A percentile compares a stretch with the other conserved stretches of the same genome.
phyloP scores from a whole-genome alignment of 1,140 invertebrate species.

The Papilio machaon region DNA sequence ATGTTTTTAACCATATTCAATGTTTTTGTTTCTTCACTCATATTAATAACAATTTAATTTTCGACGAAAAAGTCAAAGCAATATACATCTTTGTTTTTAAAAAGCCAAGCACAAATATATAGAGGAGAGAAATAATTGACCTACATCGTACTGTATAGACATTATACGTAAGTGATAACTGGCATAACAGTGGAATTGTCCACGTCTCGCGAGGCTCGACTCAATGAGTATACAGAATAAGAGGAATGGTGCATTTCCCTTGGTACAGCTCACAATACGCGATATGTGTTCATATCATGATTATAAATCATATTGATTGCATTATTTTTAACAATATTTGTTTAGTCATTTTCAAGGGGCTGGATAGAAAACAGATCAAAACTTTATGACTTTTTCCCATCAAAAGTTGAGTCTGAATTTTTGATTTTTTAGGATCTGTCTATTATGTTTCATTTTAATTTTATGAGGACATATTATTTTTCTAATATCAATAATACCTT shows the following conservation, averaged over 20 bases:
- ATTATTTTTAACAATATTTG: background rate
- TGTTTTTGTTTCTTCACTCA: background rate
- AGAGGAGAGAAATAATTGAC: background rate
- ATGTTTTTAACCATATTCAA: background rate
- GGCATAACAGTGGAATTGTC: constrained; percentile 19
- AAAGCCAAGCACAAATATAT: background rate
- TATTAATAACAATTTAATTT: too few relatives aligned
- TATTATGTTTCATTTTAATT: too few relatives aligned
- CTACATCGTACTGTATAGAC: background rate
- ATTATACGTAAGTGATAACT: constrained; percentile 8
- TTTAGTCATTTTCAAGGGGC: background rate
- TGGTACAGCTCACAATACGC: background rate
- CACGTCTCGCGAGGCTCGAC: constrained; percentile 9
- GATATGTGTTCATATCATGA: background rate
- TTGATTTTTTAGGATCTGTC: background rate
- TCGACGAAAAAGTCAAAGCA: background rate
- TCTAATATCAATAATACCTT: too few relatives aligned
- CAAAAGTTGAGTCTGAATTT: background rate
- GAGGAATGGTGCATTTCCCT: constrained; percentile 17
- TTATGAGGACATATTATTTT: background rate
- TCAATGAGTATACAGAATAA: background rate
- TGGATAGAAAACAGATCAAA: background rate
- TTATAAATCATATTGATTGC: background rate
- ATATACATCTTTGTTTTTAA: background rate
- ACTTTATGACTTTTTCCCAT: background rate